phyloP scores from a whole-genome alignment of 1,140 invertebrate species.

The Drosophila pseudoobscura region DNA sequence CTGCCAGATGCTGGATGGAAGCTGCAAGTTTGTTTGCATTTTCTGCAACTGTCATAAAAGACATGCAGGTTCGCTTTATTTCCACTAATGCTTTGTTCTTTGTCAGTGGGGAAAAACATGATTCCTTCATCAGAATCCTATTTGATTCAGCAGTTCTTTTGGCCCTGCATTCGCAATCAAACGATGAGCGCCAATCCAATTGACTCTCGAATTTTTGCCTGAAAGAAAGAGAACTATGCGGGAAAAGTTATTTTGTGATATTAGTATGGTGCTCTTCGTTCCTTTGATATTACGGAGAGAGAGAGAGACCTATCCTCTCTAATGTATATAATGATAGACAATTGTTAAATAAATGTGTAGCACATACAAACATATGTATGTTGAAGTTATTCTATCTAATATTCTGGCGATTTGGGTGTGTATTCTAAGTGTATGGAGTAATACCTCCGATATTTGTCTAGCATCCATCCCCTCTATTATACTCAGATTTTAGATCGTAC shows the following conservation, averaged over 20 bases:
- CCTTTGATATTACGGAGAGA: not conserved
- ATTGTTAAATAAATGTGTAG: no score
- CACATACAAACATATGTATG: no score
- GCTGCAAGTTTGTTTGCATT: slow-evolving; percentile 12
- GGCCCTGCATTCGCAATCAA: slow-evolving; percentile 27
- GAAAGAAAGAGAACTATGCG: slow-evolving; percentile 14
- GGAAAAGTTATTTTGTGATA: slow-evolving; percentile 18
- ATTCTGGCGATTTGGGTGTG: no score
- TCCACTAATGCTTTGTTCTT: slow-evolving; percentile 38
- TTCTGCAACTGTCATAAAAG: slow-evolving; percentile 55
- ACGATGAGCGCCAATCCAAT: slow-evolving; percentile 41
- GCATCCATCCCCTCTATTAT: no score
- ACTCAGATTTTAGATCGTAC: slow-evolving; percentile 12
- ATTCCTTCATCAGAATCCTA: slow-evolving; percentile 44
- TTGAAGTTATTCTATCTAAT: no score
- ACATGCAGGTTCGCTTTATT: slow-evolving; percentile 44
- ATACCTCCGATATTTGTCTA: no score
- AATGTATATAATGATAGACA: no score
- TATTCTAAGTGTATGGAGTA: no score
- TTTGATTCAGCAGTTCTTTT: slow-evolving; percentile 29
- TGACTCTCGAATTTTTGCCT: slow-evolving; percentile 11
- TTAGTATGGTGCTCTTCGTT: not conserved
- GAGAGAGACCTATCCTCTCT: no score
- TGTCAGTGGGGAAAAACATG: slow-evolving; percentile 29
- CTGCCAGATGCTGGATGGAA: slow-evolving; percentile 35